A percentile compares a stretch with the other conserved stretches of the same genome.
Evolutionary conservation across 2,888 invertebrate genomes (phyloP).

Genomic region (Tipula confusa): DNA sequence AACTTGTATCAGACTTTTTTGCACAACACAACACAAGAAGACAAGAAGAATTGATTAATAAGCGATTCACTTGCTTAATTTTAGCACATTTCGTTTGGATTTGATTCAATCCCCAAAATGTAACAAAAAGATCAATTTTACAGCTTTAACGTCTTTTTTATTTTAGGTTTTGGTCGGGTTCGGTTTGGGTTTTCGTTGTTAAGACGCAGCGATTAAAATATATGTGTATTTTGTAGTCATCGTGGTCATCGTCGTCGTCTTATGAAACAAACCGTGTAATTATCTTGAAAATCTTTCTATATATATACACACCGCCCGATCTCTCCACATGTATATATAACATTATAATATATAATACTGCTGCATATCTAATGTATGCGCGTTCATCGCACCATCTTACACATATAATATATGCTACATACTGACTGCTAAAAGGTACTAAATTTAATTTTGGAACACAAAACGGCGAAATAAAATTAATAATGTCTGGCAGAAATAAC

Average conservation of each 20-base stretch:
- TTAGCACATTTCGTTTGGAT: background rate
- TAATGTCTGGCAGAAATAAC: conserved; percentile 13
- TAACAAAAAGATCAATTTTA: conserved; percentile 25
- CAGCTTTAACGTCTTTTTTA: background rate
- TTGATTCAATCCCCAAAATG: background rate
- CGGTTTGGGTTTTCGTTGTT: background rate
- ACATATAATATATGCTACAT: background rate
- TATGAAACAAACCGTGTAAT: background rate
- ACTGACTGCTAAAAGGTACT: conserved; percentile 21
- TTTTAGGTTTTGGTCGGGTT: background rate
- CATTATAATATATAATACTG: too few species aligned
- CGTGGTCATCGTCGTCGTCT: too few species aligned
- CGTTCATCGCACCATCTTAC: background rate
- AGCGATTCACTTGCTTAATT: conserved; percentile 20
- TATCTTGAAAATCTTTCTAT: background rate
- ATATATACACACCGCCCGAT: background rate
- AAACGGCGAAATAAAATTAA: background rate
- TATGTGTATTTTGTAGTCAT: background rate
- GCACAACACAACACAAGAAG: conserved; percentile 14
- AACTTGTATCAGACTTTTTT: background rate
- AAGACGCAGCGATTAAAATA: conserved; percentile 3
- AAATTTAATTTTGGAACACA: background rate
- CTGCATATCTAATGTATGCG: background rate
- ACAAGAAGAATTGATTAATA: conserved; percentile 25
- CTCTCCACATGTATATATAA: background rate